Conservation (phyloP, 2,797 vertebrate genomes). For the Malacoraja senta region DNA sequence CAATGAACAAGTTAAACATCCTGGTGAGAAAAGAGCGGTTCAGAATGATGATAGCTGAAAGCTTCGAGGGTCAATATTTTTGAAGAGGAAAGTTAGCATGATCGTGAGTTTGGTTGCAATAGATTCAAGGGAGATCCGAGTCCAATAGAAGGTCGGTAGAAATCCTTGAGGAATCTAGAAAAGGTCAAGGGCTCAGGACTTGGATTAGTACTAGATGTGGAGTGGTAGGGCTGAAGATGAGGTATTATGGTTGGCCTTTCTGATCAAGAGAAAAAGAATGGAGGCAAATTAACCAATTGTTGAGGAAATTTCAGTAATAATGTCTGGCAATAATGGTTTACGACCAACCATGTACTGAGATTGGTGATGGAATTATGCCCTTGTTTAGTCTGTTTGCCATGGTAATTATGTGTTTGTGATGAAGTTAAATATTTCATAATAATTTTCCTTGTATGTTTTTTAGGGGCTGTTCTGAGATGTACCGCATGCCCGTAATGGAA, state of each 20-base stretch:
- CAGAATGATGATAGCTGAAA: neutral
- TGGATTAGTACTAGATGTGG: neutral
- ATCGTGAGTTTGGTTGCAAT: neutral
- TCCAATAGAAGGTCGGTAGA: neutral
- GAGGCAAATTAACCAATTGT: neutral
- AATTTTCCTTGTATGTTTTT: slow-evolving; percentile 27
- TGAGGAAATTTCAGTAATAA: neutral
- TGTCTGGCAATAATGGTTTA: neutral
- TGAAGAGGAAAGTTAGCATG: neutral
- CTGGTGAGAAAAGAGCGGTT: neutral
- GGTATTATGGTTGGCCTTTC: neutral
- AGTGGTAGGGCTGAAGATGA: no score
- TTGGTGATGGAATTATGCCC: no score
- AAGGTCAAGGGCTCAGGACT: neutral
- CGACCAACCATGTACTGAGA: neutral
- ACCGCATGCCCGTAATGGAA: slow-evolving; percentile 90
- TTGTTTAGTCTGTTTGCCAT: neutral
- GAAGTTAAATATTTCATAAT: neutral
- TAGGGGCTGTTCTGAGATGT: slow-evolving; percentile 91
- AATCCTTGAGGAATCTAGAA: neutral
- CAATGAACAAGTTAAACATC: neutral
- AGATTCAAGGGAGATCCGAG: neutral
- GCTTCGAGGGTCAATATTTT: neutral
- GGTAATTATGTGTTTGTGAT: neutral
- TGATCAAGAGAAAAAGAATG: neutral